A percentile compares a stretch with the other conserved stretches of the same genome.
Conservation (phyloP, 2,113 vertebrate genomes). For the Gadus macrocephalus region DNA sequence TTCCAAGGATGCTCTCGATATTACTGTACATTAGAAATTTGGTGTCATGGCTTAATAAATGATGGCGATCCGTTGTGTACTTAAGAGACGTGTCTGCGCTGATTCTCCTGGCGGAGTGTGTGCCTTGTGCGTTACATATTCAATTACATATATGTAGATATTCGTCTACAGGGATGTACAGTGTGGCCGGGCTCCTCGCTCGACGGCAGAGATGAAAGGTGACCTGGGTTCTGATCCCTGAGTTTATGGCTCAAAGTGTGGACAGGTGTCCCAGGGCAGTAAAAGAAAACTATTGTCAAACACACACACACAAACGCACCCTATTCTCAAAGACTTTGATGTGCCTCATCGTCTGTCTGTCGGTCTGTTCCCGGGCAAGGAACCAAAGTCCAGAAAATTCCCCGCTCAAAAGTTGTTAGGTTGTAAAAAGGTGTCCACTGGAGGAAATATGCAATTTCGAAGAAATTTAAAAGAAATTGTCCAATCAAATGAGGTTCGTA, state of each 20-base stretch:
- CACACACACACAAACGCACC: slow-evolving; percentile 21
- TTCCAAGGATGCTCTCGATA: slow-evolving; percentile 83
- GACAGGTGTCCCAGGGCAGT: slow-evolving; percentile 58
- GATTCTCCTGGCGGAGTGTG: neutral
- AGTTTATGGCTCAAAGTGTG: slow-evolving; percentile 21
- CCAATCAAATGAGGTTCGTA: no score
- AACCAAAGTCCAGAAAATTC: slow-evolving; percentile 64
- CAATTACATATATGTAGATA: neutral
- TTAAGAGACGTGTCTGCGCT: slow-evolving; percentile 60
- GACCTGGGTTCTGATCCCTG: neutral
- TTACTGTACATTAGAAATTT: slow-evolving; percentile 94
- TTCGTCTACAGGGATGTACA: neutral
- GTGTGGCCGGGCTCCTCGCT: no score
- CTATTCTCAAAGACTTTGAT: slow-evolving; percentile 38
- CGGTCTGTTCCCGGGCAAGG: slow-evolving; percentile 4
- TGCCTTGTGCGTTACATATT: neutral
- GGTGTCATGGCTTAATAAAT: slow-evolving; percentile 95
- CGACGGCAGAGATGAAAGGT: neutral
- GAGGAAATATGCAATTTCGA: neutral
- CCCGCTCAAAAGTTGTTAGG: no score
- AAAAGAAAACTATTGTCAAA: slow-evolving; percentile 46
- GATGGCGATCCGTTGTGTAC: slow-evolving; percentile 87
- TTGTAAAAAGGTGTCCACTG: no score
- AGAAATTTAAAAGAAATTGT: slow-evolving; percentile 3
- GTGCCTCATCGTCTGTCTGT: slow-evolving; percentile 35